These are phyloP conservation scores for Eulemur rubriventer DNA, from an alignment of 2,797 vertebrate species.

Conservation along the genomic window DNA sequence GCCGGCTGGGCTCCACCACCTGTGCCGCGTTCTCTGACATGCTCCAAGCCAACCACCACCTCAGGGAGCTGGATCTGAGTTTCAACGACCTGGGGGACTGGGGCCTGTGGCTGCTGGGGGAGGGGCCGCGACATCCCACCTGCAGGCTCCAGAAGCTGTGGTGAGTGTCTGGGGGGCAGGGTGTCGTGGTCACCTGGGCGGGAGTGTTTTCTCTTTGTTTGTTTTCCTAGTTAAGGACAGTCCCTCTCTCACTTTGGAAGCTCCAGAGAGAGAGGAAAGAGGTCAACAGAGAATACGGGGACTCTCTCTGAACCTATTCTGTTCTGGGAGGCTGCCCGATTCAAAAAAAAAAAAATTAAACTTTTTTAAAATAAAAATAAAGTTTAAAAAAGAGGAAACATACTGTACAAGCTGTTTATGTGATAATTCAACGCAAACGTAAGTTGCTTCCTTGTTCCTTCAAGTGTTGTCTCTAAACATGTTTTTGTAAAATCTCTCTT, in stretches of 20 bases:
- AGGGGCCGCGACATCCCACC: background rate
- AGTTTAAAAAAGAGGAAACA: no score
- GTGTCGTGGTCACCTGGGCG: fast-evolving
- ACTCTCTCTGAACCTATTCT: background rate
- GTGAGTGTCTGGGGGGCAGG: background rate
- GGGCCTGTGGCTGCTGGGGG: background rate
- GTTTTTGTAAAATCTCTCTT: background rate
- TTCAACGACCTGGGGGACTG: constrained; percentile 56
- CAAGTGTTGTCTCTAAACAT: background rate
- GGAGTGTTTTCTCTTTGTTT: fast-evolving
- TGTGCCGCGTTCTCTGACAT: background rate
- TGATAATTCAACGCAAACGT: background rate
- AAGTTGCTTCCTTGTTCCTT: background rate
- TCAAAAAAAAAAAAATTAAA: background rate
- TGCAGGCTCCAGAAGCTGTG: constrained; percentile 69
- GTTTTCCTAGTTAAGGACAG: fast-evolving
- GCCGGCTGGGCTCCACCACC: background rate
- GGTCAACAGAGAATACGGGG: background rate
- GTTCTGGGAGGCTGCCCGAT: background rate
- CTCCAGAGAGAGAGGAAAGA: background rate
- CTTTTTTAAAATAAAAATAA: no score
- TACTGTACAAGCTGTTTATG: background rate
- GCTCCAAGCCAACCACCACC: background rate
- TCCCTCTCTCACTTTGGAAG: background rate
- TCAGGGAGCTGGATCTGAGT: constrained; percentile 67